Conservation (phyloP, 2,888 invertebrate genomes). For the Amitus sp. region DNA sequence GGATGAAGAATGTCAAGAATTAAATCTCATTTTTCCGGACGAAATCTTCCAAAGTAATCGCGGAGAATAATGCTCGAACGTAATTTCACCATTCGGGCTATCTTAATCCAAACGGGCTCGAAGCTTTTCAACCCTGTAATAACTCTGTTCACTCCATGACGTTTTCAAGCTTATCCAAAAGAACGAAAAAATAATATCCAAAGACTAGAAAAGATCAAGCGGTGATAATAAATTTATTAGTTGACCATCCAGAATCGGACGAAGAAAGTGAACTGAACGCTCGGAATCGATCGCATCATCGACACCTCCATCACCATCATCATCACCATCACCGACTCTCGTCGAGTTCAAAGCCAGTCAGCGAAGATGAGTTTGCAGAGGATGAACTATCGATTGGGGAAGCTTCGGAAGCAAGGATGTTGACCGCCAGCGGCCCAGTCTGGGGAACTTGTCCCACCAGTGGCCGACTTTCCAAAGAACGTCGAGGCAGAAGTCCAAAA, state of each 20-base stretch:
- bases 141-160: no score
- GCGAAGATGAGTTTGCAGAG: slow-evolving; percentile 88
- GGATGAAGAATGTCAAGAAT: no score
- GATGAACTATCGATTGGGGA: slow-evolving; percentile 74
- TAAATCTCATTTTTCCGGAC: no score
- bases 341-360: slow-evolving; percentile 68
- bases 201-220: background rate
- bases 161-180: no score
- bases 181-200: no score
- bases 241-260: slow-evolving; percentile 59
- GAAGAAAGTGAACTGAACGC: slow-evolving; percentile 59
- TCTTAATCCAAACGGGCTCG: no score
- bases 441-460: slow-evolving; percentile 72
- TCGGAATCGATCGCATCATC: slow-evolving; percentile 54
- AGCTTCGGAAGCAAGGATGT: slow-evolving; percentile 63
- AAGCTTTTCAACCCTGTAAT: no score
- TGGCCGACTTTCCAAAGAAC: slow-evolving; percentile 70
- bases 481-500: slow-evolving; percentile 66
- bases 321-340: slow-evolving; percentile 56
- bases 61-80: no score
- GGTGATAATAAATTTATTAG: slow-evolving; percentile 37
- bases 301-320: slow-evolving; percentile 53
- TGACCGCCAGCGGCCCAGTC: slow-evolving; percentile 67
- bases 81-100: no score
- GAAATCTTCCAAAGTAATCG: no score